Base-by-base conservation (phyloP, 2,888 invertebrate species). In the Nezara viridula region DNA sequence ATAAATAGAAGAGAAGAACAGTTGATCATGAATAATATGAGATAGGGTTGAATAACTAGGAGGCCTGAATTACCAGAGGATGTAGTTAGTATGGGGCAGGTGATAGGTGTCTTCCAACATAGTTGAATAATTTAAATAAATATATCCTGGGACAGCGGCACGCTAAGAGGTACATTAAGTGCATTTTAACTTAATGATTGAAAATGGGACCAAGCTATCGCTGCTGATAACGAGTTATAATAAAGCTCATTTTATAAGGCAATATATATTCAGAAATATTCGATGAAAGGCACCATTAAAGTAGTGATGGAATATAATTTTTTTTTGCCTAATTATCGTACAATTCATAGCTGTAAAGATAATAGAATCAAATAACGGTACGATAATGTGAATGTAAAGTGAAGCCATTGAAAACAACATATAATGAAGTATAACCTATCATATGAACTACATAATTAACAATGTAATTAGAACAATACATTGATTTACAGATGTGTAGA, bases 181-280 rank as follows among this genome's bases (percentile, higher is more conserved):
- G 27, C 66, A 73, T 73, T 37, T 73, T 37, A 32, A 73, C 32
- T 73, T 73, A 73, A 73, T 73, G 66, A 73, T 32, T 37, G 66
- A 37, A 60, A 73, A 73, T 73, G 37, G 37, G 60, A n/a, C 14
- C 27, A 4, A 14, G 0, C 12, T 60, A 73, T 32, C 19, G 6
- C 37, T 9, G 0, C 16, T 6, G 66, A 66, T 66, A 66, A 6
- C 1, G 16, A 32, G 66, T 73, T 19, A 73, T 73, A 73, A 37
- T 37, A 37, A 37, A 37, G 19, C 66, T 21, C 21, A 73, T 32
- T 32, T 73, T 73, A 73, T 37, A 37, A 32, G 66, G 37, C 37
- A 9, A 73, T 73, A 60, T 19, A 73, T 73, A 19, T 73, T 73
- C 66, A 73, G 66, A 73, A 73, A 73, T 73, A 73, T 73, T 37